These are phyloP conservation scores for Maccullochella peelii DNA, from an alignment of 2,113 vertebrate species.

Conservation along the genomic window DNA sequence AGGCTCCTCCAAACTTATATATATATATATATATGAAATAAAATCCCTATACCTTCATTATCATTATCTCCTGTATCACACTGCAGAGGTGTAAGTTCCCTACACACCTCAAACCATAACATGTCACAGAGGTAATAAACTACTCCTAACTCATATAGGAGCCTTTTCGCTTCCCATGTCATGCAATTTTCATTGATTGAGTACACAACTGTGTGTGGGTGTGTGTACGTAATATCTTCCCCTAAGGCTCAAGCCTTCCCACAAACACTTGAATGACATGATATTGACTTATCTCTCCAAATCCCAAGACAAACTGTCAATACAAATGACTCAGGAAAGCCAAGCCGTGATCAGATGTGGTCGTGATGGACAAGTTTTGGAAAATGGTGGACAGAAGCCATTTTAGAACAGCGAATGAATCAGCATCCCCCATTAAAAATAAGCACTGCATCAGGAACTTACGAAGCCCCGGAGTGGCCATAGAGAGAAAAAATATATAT, in stretches of 20 bases:
- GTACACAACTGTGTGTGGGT: conserved; percentile 19
- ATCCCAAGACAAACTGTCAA: conserved; percentile 72
- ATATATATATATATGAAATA: too few relatives aligned
- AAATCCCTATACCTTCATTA: conserved; percentile 10
- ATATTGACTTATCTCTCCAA: conserved; percentile 65
- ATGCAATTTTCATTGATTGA: conserved; percentile 25
- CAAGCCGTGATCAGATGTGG: conserved; percentile 5
- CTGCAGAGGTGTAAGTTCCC: neutral
- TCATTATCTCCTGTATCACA: conserved; percentile 3
- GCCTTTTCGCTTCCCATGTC: neutral
- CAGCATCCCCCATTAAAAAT: conserved; percentile 54
- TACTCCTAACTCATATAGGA: neutral
- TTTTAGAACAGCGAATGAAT: conserved; percentile 26
- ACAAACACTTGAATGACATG: conserved; percentile 58
- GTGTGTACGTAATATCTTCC: conserved; percentile 11
- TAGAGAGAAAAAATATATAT: too few relatives aligned
- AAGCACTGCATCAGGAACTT: conserved; percentile 44
- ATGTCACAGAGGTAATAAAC: conserved; percentile 2
- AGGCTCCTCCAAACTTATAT: neutral
- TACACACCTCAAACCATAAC: neutral
- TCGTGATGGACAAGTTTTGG: conserved; percentile 34
- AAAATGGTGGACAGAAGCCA: conserved; percentile 26
- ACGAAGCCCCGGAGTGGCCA: too few relatives aligned
- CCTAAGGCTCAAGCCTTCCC: conserved; percentile 32
- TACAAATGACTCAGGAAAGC: conserved; percentile 45